Base-by-base conservation (phyloP, 2,888 invertebrate genomes). In the Scaptodrosophila latifasciaeformis region DNA sequence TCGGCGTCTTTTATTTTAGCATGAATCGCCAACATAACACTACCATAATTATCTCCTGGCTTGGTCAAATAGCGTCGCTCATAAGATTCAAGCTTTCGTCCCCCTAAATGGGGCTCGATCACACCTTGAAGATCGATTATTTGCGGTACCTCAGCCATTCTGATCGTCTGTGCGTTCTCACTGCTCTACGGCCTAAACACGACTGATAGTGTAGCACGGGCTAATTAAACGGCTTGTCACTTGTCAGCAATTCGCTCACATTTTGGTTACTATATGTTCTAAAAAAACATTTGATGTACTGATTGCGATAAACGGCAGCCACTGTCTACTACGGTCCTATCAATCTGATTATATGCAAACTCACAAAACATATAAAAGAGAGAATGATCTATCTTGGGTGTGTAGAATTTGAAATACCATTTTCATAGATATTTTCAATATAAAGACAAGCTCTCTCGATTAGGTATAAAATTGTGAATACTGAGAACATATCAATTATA, bases 31-130 rank as follows among this genome's bases (percentile, higher is more conserved):
- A 90, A 67, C 84, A 91, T 90, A 0, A 89, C 84, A 64, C 90
- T 90, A 1, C 90, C 90, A 71, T 90, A 91, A 72, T 91, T 90
- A 67, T 91, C 90, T 0, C 90, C 90, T 0, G 88, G 87, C 13
- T 87, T 87, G 7, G 89, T 89, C n/a, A 89, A 76, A 56, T 82
- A 83, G 12, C 82, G 82, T 7, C 83, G 84, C 12, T 81, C 76
- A 54, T 88, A 86, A 0, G 87, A 82, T 1, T 86, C 50, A 1
- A 89, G 65, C 53, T 70, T 75, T 1, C 57, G 65, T 6, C 79
- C 80, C 7, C 78, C 66, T n/a, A 85, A 59, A 51, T 82, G 56
- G 4, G 81, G 72, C 15, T 83, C 78, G 31, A 86, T 59, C 12
- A 86, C 70, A 30, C 66, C 58, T 3, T 62, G 35, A 6, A 86